A percentile compares a stretch with the other conserved stretches of the same genome.
These are phyloP conservation scores for Conus betulinus DNA, from an alignment of 1,140 invertebrate genomes.

Conservation along the genomic window DNA sequence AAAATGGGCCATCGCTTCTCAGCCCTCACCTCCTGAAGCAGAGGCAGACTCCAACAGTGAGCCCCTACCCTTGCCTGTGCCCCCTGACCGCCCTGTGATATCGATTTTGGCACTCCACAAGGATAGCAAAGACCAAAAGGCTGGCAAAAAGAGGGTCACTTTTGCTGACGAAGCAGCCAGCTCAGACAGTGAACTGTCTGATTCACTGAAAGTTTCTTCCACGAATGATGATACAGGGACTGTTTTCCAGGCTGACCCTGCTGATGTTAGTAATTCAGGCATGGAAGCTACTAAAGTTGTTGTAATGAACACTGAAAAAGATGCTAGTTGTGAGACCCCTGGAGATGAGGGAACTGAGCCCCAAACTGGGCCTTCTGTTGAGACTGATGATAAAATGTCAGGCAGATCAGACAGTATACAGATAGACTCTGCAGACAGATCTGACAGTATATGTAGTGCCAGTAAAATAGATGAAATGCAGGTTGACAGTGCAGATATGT, in stretches of 20 bases:
- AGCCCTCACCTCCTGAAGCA: constrained; percentile 46
- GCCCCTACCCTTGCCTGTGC: constrained; percentile 31
- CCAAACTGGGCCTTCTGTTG: neutral
- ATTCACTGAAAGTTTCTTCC: constrained; percentile 45
- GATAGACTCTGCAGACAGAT: neutral
- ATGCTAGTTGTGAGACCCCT: too few relatives aligned
- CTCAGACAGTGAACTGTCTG: constrained; percentile 66
- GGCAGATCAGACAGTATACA: neutral
- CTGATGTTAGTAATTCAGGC: neutral
- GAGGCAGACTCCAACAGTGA: constrained; percentile 36
- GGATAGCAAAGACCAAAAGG: constrained; percentile 49
- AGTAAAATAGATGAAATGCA: neutral
- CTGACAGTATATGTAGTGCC: neutral
- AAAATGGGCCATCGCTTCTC: constrained; percentile 57
- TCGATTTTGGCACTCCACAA: constrained; percentile 57
- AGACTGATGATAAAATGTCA: neutral
- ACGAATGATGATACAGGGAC: constrained; percentile 18
- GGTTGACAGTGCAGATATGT: constrained; percentile 16
- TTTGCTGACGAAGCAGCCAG: constrained; percentile 66
- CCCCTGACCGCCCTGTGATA: constrained; percentile 53
- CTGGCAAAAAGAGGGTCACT: constrained; percentile 65
- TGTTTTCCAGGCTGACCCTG: neutral
- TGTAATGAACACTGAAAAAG: constrained; percentile 32
- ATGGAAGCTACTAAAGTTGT: neutral
- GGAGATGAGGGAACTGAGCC: neutral